These are phyloP conservation scores for Linepithema humile DNA, from an alignment of 1,140 invertebrate genomes.

Conservation along the genomic window DNA sequence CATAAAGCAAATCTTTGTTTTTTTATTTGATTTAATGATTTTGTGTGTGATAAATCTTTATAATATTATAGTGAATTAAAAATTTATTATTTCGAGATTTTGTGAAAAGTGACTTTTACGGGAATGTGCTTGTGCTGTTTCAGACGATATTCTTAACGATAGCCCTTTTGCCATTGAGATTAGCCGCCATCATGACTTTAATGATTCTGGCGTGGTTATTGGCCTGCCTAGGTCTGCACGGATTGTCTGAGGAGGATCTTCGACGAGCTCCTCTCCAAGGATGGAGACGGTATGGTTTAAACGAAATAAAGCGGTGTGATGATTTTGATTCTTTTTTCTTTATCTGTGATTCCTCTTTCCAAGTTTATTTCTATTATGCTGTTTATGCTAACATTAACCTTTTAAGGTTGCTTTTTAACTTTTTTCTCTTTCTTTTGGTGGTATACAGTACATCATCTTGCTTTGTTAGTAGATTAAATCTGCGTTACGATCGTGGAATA, in stretches of 20 bases:
- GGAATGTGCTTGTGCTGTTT: slow-evolving; percentile 66
- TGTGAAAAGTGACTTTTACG: background rate
- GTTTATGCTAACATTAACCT: background rate
- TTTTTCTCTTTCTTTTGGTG: background rate
- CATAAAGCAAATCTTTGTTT: no score
- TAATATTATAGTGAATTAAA: no score
- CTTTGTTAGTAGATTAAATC: background rate
- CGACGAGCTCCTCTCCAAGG: slow-evolving; percentile 89
- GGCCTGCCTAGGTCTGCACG: slow-evolving; percentile 91
- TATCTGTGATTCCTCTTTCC: background rate
- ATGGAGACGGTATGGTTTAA: slow-evolving; percentile 91
- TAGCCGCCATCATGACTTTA: slow-evolving; percentile 89
- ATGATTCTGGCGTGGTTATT: slow-evolving; percentile 92
- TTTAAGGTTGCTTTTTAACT: background rate
- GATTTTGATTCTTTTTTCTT: background rate
- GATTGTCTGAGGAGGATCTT: slow-evolving; percentile 90
- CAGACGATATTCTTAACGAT: slow-evolving; percentile 93
- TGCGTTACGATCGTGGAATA: no score
- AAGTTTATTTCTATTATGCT: background rate
- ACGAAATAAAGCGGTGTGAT: background rate
- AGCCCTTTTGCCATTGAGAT: slow-evolving; percentile 90
- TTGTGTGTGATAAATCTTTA: no score
- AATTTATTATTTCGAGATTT: background rate
- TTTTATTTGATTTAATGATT: no score
- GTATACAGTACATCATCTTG: background rate